Evolutionary conservation across 1,140 invertebrate species (phyloP).

Genomic region (Drosophila pectinifera): DNA sequence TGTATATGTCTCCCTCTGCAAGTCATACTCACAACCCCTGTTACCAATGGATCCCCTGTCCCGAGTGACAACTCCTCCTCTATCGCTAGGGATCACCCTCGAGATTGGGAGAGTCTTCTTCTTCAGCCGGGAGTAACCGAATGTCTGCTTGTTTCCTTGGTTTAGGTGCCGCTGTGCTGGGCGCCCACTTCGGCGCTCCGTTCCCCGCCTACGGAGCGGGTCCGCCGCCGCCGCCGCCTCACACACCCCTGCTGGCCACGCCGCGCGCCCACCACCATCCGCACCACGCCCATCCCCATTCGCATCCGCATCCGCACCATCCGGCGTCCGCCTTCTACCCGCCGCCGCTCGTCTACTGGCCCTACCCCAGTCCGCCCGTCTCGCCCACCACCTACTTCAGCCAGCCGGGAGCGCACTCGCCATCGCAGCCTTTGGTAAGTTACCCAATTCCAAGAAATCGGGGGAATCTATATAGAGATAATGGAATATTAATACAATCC

Average conservation of each 20-base stretch:
- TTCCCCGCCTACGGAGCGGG: slow-evolving; percentile 65
- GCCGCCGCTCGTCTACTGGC: slow-evolving; percentile 92
- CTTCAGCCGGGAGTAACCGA: not conserved
- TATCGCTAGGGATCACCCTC: not conserved
- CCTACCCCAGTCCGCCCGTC: slow-evolving; percentile 95
- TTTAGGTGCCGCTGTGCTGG: slow-evolving; percentile 74
- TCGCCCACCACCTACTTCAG: slow-evolving; percentile 94
- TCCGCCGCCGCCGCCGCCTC: slow-evolving; percentile 73
- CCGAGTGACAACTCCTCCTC: not conserved
- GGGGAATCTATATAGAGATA: no score
- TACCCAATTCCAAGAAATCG: not conserved
- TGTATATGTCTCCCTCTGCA: slow-evolving; percentile 37
- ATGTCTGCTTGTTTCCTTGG: slow-evolving; percentile 3
- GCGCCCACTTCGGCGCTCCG: slow-evolving; percentile 72
- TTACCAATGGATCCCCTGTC: slow-evolving; percentile 1
- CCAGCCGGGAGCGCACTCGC: slow-evolving; percentile 87
- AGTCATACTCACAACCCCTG: slow-evolving; percentile 73
- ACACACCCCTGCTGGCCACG: slow-evolving; percentile 81
- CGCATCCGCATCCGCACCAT: slow-evolving; percentile 48
- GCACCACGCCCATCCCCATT: slow-evolving; percentile 37
- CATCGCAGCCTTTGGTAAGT: slow-evolving; percentile 86
- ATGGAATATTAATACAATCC: not conserved
- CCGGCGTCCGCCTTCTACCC: slow-evolving; percentile 85
- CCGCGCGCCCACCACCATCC: slow-evolving; percentile 85
- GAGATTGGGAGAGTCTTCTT: not conserved